These are phyloP conservation scores for Eutolmus rufibarbis DNA, from an alignment of 2,888 invertebrate species.

Conservation along the genomic window DNA sequence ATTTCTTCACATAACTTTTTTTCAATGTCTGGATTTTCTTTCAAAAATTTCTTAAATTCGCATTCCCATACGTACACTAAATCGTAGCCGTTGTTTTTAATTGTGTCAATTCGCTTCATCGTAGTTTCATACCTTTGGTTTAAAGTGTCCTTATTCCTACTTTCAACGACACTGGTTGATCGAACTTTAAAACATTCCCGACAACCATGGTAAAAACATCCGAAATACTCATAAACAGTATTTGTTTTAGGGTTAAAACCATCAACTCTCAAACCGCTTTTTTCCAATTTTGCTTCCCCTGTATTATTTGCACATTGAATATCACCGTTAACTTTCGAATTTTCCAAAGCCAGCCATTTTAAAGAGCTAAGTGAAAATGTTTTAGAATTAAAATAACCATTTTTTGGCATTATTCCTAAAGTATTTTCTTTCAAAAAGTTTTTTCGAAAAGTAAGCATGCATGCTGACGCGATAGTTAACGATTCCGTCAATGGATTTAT, in stretches of 20 bases:
- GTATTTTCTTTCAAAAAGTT: background rate
- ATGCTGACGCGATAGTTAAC: conserved; percentile 30
- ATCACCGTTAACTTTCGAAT: background rate
- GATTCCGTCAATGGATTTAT: background rate
- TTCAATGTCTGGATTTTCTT: background rate
- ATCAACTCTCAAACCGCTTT: background rate
- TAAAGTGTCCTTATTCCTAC: background rate
- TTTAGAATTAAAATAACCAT: background rate
- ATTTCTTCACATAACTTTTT: background rate
- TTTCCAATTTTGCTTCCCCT: background rate
- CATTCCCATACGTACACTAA: conserved; percentile 15
- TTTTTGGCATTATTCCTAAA: background rate
- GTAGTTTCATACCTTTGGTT: background rate
- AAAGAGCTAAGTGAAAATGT: background rate
- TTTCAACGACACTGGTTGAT: background rate
- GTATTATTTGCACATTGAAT: background rate
- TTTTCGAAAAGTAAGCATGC: conserved; percentile 31
- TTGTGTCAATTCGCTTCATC: background rate
- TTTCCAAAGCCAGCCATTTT: background rate
- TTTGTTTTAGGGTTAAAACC: background rate
- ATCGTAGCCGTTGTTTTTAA: conserved; percentile 13
- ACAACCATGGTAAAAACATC: conserved; percentile 16
- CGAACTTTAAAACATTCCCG: background rate
- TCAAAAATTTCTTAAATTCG: background rate
- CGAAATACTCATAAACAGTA: background rate